Percentiles rank a stretch among this genome's conserved stretches.
Conservation (phyloP, 2,797 vertebrate species). For the Apogon hyalosoma region DNA sequence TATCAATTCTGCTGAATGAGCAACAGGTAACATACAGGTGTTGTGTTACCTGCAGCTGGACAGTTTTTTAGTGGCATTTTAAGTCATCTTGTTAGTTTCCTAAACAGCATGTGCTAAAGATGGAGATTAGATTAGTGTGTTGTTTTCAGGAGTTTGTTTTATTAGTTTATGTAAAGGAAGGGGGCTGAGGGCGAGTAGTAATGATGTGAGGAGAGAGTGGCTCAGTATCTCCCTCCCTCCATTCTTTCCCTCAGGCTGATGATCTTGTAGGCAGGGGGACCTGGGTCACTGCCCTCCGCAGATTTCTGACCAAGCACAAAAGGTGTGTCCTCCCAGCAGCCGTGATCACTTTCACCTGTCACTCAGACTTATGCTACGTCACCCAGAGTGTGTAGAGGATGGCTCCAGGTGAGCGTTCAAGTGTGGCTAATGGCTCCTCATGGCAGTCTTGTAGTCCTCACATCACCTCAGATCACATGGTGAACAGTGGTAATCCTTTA, state of each 20-base stretch:
- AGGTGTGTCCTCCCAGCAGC: conserved; percentile 65
- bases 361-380: conserved; percentile 69
- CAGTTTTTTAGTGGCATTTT: conserved; percentile 8
- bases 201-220: conserved; percentile 48
- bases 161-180: neutral
- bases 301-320: conserved; percentile 78
- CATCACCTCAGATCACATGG: conserved; percentile 4
- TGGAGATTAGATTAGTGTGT: conserved; percentile 59
- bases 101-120: conserved; percentile 45
- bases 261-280: conserved; percentile 45
- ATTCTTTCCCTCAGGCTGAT: conserved; percentile 47
- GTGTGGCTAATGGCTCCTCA: conserved; percentile 30
- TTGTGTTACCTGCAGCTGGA: conserved; percentile 53
- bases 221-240: conserved; percentile 26
- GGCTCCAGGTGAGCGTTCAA: conserved; percentile 59
- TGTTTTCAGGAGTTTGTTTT: conserved; percentile 19
- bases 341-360: conserved; percentile 81
- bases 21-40: conserved; percentile 17
- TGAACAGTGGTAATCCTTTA: too few relatives aligned
- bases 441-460: neutral
- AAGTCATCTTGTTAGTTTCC: conserved; percentile 36
- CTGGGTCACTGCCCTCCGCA: conserved; percentile 59
- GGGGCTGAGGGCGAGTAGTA: conserved; percentile 26
- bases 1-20: conserved; percentile 16
- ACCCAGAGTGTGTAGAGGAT: conserved; percentile 7